A percentile compares a stretch with the other conserved stretches of the same genome.
phyloP scores from a whole-genome alignment of 2,113 vertebrate genomes.

The Larimichthys crocea region DNA sequence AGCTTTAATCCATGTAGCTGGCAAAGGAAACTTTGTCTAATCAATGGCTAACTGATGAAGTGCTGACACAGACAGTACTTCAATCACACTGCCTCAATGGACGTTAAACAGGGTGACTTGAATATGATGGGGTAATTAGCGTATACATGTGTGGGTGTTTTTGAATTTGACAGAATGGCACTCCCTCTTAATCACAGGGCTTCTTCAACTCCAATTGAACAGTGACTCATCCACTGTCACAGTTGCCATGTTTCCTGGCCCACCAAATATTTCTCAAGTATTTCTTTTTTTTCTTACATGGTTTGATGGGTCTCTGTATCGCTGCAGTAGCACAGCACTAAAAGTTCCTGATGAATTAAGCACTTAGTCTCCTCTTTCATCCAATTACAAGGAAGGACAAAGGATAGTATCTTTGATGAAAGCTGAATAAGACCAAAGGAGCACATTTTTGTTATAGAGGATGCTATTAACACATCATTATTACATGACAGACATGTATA shows the following conservation, averaged over 20 bases:
- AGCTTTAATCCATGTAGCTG: not conserved
- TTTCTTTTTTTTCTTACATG: constrained; percentile 4
- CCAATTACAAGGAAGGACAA: not conserved
- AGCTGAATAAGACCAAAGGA: not conserved
- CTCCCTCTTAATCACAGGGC: constrained; percentile 22
- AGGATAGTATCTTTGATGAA: not conserved
- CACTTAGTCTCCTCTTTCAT: not conserved
- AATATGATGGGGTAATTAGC: constrained; percentile 25
- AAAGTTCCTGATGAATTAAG: constrained; percentile 10
- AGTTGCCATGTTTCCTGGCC: constrained; percentile 15
- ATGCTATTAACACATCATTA: not conserved
- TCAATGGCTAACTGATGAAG: constrained; percentile 34
- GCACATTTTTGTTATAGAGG: not conserved
- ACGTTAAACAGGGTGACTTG: constrained; percentile 13
- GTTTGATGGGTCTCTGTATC: not conserved
- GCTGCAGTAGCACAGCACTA: too few relatives aligned
- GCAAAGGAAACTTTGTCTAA: not conserved
- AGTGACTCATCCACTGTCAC: constrained; percentile 44
- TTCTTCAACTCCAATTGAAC: constrained; percentile 30
- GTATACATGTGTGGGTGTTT: constrained; percentile 23
- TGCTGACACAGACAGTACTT: constrained; percentile 30
- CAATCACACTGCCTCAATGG: constrained; percentile 5
- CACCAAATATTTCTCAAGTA: constrained; percentile 11
- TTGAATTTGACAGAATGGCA: constrained; percentile 14
- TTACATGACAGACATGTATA: not conserved